These are phyloP conservation scores for Caenorhabditis afra DNA, from an alignment of 2,888 invertebrate genomes.

Conservation along the genomic window DNA sequence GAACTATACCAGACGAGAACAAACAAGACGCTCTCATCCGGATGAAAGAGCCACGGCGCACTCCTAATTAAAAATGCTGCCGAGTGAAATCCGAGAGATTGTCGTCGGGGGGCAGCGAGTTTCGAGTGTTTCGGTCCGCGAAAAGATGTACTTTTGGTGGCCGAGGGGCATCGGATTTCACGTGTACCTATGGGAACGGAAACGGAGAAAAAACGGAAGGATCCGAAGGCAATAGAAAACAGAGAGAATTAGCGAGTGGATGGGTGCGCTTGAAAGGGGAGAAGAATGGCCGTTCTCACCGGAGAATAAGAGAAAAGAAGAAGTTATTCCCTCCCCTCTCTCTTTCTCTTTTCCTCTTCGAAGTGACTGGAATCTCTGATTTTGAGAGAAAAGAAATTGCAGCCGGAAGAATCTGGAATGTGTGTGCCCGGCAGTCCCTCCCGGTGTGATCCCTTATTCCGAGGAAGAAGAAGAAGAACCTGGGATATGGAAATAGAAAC, in stretches of 20 bases:
- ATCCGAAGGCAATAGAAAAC: background rate
- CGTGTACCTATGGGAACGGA: slow-evolving; percentile 30
- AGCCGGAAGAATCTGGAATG: slow-evolving; percentile 1
- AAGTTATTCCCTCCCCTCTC: background rate
- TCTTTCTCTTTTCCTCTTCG: slow-evolving; percentile 11
- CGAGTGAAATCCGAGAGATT: slow-evolving; percentile 54
- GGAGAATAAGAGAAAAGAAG: slow-evolving; percentile 7
- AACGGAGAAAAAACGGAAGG: background rate
- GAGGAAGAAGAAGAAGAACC: no score
- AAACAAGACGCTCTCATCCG: slow-evolving; percentile 32
- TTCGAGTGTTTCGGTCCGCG: slow-evolving; percentile 41
- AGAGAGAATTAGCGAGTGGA: slow-evolving; percentile 27
- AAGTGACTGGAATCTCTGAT: slow-evolving; percentile 26
- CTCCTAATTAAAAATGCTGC: slow-evolving; percentile 56
- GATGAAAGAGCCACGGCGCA: slow-evolving; percentile 31
- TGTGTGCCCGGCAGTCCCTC: background rate
- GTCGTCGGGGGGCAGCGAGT: slow-evolving; percentile 25
- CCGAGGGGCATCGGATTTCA: slow-evolving; percentile 37
- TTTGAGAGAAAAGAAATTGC: slow-evolving; percentile 21
- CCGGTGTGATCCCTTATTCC: no score
- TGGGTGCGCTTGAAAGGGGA: slow-evolving; percentile 27
- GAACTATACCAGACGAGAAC: slow-evolving; percentile 46
- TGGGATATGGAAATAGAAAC: background rate
- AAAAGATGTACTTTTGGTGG: slow-evolving; percentile 43
- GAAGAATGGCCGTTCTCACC: slow-evolving; percentile 18